Evolutionary conservation across 2,888 invertebrate species (phyloP), one percentile per base, ranked within the genome.

Genomic region (Himalopsyche kuldschensis): DNA sequence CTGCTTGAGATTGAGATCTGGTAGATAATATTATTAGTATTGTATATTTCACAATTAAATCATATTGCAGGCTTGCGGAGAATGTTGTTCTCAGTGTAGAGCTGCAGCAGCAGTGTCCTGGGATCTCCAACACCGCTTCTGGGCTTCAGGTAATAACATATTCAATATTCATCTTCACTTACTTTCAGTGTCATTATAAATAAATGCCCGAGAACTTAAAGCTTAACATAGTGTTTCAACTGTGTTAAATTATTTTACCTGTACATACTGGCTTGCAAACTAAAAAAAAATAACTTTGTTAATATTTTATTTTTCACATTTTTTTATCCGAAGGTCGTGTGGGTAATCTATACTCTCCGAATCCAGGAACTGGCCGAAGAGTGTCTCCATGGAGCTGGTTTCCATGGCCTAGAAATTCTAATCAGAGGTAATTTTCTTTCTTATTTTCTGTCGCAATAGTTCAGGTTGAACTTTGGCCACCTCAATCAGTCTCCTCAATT

Each of bases 341-440:
- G 35, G 96, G 96, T 0, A 97, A 96, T 89, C 93, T 97, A 84
- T 97, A 96, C 89, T 96, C 96, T 0, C 96, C 97, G 0, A 96
- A 96, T 90, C 96, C 96, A 0, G 96, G 96, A 0, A 89, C 91
- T 0, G 91, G 90, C 0, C 87, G 92, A 63, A 91, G 92, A 87
- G 94, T 94, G 0, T 95, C 95, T 88, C 94, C 94, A 10, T 95
- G 95, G 95, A 94, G 95, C 85, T 92, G 95, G 89, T 93, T 95
- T 87, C 95, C 95, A 0, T 95, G 95, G 95, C 94, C 93, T 30
- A 90, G 95, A 87, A 93, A 91, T 86, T 91, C 90, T 81, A 92
- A 90, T 80, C 92, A 92, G 86, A 91, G 91, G 92, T 92, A 86
- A 46, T 31, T 6, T 10, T 30, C 1, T 41, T 46, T n/a, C n/a